Base-by-base conservation (phyloP, 2,113 vertebrate genomes). In the Lagopus muta region DNA sequence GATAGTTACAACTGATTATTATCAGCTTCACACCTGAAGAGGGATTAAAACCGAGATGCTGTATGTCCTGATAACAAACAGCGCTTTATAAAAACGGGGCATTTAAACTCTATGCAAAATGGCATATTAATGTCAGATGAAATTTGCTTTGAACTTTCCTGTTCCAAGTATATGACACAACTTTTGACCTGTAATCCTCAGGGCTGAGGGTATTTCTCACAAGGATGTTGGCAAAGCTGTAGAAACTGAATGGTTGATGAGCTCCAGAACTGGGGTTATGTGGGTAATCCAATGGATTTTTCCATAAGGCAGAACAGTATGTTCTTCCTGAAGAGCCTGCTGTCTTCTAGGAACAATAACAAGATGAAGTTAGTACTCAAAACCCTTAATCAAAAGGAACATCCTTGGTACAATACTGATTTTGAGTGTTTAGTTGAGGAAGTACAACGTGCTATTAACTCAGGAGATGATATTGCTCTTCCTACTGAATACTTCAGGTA, bases 241-340 rank as follows among this genome's bases (percentile, higher is more conserved):
- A 50, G 52, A 27, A 27, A 12, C 65, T 32, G 48, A 20, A 8
- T 13, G 36, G 7, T 21, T 65, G 43, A 5, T 40, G 38, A 6
- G 54, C 13, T 8, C 24, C 5, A 13, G 57, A 72, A 20, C 38
- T 55, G 38, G 32, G 25, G 13, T 47, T 57, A 0, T 16, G 0
- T 1, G 9, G 55, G 34, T 10, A 34, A 61, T 88, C 79, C 58
- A 20, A 13, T 16, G 38, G 8, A 5, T 36, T 15, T 90, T 79
- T 77, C n/a, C 60, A 34, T 7, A 3, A 11, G 28, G 36, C 58
- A 65, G 52, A 47, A 65, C 50, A n/a, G 36, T 43, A 22, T 10
- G 1, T 34, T 88, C 32, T 61, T 79, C 48, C 43, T 54, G 18
- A 25, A 36, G 25, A 70, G 13, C 7, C 30, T 73, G 32, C 30